Conservation (phyloP, 2,888 invertebrate species). For the Opisthograptis luteolata region DNA sequence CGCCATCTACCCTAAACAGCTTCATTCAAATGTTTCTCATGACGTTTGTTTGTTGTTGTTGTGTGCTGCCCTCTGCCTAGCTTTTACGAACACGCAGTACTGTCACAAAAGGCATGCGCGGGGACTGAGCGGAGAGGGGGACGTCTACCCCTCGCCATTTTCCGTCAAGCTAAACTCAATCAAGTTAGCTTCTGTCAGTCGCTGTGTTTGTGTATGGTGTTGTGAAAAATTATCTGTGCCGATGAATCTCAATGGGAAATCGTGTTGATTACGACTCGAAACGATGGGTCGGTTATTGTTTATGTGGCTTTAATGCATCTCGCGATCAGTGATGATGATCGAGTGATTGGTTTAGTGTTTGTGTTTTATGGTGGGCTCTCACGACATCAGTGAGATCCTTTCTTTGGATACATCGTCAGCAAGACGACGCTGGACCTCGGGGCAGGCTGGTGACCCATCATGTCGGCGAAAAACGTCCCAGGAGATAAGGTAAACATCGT, state of each 20-base stretch:
- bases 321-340: slow-evolving; percentile 80
- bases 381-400: slow-evolving; percentile 80
- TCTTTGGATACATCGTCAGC: slow-evolving; percentile 80
- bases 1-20: neutral
- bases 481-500: slow-evolving; percentile 89
- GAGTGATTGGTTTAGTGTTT: slow-evolving; percentile 82
- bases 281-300: slow-evolving; percentile 81
- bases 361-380: slow-evolving; percentile 82
- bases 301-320: slow-evolving; percentile 80
- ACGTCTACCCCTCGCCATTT: slow-evolving; percentile 76
- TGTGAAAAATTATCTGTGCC: slow-evolving; percentile 82
- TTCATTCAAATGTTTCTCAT: slow-evolving; percentile 2
- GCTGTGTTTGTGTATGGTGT: slow-evolving; percentile 83
- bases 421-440: slow-evolving; percentile 78
- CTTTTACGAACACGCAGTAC: slow-evolving; percentile 33
- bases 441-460: slow-evolving; percentile 80
- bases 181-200: slow-evolving; percentile 83
- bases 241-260: slow-evolving; percentile 83
- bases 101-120: slow-evolving; percentile 59
- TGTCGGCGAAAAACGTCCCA: slow-evolving; percentile 92
- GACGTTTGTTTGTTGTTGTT: slow-evolving; percentile 45
- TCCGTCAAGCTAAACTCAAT: slow-evolving; percentile 77
- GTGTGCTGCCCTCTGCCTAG: slow-evolving; percentile 59
- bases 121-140: slow-evolving; percentile 51
- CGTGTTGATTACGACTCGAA: slow-evolving; percentile 78